These are phyloP conservation scores for Corythornis cristatus DNA, from an alignment of 2,113 vertebrate species.

Conservation along the genomic window DNA sequence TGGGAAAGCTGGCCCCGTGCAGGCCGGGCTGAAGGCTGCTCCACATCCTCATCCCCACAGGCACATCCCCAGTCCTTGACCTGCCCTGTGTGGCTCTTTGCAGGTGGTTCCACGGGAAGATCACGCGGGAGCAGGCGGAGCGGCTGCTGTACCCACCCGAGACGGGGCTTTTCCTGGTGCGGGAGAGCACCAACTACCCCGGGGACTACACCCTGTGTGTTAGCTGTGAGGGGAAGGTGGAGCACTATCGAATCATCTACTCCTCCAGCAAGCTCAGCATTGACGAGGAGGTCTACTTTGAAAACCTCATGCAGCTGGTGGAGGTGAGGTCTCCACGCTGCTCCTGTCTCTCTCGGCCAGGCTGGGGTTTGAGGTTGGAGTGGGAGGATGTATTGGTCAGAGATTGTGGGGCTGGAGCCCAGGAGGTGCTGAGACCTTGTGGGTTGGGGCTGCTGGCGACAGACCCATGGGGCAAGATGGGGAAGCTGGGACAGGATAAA, in stretches of 20 bases:
- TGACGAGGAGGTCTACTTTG: constrained; percentile 92
- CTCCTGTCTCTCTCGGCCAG: too few relatives aligned
- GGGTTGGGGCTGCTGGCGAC: not conserved
- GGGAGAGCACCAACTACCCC: constrained; percentile 97
- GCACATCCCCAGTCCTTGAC: rapidly evolving
- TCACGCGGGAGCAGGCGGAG: constrained; percentile 92
- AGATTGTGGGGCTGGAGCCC: not conserved
- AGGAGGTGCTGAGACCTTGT: not conserved
- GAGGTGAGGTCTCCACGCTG: constrained; percentile 78
- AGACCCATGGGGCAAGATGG: not conserved
- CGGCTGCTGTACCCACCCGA: constrained; percentile 86
- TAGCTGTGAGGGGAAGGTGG: constrained; percentile 95
- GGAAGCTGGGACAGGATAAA: rapidly evolving
- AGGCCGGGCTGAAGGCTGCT: not conserved
- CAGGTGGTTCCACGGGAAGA: constrained; percentile 99
- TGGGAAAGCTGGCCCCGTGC: rapidly evolving
- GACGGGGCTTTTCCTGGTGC: constrained; percentile 91
- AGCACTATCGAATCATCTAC: constrained; percentile 98
- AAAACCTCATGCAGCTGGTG: constrained; percentile 98
- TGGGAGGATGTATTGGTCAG: rapidly evolving
- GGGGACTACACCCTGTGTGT: constrained; percentile 98
- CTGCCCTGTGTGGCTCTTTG: rapidly evolving
- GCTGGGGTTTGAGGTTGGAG: not conserved
- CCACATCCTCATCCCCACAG: rapidly evolving
- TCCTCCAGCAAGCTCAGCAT: constrained; percentile 92